phyloP scores from a whole-genome alignment of 2,888 invertebrate genomes.

The Pseudolycoriella hygida region DNA sequence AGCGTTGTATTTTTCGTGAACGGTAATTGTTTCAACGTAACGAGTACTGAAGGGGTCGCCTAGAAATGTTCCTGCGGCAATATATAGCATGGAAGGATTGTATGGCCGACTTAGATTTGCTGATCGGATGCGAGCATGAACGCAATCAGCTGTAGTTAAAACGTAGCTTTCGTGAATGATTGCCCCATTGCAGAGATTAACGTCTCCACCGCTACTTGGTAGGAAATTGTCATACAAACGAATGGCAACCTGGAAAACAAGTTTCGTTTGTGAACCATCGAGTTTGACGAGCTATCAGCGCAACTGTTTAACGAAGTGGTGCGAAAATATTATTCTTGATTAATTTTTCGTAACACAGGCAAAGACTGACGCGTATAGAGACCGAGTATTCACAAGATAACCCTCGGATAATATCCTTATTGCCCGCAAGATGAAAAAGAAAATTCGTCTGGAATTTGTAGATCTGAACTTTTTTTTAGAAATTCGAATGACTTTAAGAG shows the following conservation, averaged over 20 bases:
- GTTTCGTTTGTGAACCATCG: no score
- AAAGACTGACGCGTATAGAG: no score
- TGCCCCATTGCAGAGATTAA: slow-evolving; percentile 15
- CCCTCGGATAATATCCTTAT: no score
- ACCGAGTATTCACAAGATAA: no score
- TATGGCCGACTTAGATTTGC: neutral
- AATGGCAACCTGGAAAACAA: neutral
- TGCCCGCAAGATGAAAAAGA: no score
- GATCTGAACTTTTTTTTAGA: no score
- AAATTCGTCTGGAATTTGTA: no score
- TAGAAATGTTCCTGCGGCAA: slow-evolving; percentile 12
- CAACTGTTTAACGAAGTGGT: no score
- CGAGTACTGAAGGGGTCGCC: slow-evolving; percentile 6
- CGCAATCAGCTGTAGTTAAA: slow-evolving; percentile 16
- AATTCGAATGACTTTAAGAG: no score
- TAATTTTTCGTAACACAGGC: no score
- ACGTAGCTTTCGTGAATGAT: slow-evolving; percentile 16
- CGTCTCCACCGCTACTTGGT: neutral
- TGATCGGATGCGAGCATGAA: slow-evolving; percentile 8
- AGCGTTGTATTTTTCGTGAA: slow-evolving; percentile 11
- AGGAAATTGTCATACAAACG: neutral
- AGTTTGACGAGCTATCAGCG: no score
- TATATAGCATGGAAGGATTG: slow-evolving; percentile 8
- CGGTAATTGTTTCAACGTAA: slow-evolving; percentile 11
- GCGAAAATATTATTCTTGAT: no score